Evolutionary conservation across 1,140 invertebrate genomes (phyloP).

Genomic region (Hesperophylax magnus): DNA sequence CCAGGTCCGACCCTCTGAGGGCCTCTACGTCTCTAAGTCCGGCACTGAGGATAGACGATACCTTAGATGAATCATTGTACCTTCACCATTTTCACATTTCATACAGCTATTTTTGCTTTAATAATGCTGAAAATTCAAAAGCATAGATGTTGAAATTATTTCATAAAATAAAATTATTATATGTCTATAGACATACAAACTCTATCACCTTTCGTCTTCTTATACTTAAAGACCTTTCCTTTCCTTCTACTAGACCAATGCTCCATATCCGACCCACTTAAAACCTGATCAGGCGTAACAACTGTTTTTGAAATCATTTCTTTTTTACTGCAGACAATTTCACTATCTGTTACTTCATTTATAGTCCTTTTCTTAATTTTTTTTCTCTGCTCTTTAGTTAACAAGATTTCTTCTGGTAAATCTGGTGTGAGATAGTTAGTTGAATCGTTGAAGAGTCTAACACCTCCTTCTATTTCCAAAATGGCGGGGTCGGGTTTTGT

Average conservation of each 20-base stretch:
- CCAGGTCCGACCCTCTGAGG: no score
- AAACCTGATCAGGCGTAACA: constrained; percentile 43
- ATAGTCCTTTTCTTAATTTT: constrained; percentile 50
- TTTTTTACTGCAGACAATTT: constrained; percentile 15
- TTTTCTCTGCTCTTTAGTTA: constrained; percentile 36
- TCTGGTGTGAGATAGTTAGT: constrained; percentile 30
- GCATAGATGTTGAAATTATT: no score
- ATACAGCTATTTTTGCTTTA: no score
- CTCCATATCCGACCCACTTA: constrained; percentile 30
- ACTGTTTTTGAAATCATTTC: constrained; percentile 16
- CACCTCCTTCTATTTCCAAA: constrained; percentile 36
- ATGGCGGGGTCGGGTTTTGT: neutral
- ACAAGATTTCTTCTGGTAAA: constrained; percentile 29
- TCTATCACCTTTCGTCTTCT: constrained; percentile 9
- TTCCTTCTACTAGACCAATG: constrained; percentile 53
- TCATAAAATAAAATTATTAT: no score
- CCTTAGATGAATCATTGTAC: no score
- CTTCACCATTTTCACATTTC: no score
- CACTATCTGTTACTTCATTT: constrained; percentile 7
- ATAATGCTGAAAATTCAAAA: no score
- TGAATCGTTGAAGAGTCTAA: constrained; percentile 53
- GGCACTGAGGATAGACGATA: no score
- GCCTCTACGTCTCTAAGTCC: no score
- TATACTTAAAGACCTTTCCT: constrained; percentile 51
- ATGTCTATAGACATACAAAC: no score